Conservation (phyloP, 2,888 invertebrate genomes). For the Oasisia sp. region DNA sequence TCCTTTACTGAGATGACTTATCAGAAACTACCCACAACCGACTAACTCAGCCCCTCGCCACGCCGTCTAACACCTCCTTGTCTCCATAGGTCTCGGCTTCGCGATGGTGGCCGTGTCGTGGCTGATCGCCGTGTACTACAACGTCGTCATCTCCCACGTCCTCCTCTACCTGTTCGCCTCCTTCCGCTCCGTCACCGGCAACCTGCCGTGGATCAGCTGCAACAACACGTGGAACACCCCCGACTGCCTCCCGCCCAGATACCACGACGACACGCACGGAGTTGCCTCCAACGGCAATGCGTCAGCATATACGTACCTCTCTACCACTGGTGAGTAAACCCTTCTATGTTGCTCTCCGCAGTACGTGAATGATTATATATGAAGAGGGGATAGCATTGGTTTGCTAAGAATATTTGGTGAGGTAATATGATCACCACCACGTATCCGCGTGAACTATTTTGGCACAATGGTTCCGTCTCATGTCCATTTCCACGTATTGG, state of each 20-base stretch:
- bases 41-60: neutral
- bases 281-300: conserved; percentile 20
- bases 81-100: conserved; percentile 57
- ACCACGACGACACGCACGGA: conserved; percentile 20
- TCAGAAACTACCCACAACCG: too few species aligned
- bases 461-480: too few species aligned
- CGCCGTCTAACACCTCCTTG: neutral
- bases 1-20: too few species aligned
- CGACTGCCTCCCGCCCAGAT: conserved; percentile 57
- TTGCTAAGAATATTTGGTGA: too few species aligned
- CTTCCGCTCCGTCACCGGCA: conserved; percentile 48
- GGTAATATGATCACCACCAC: too few species aligned
- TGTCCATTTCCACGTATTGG: too few species aligned
- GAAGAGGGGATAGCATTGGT: too few species aligned
- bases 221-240: conserved; percentile 61
- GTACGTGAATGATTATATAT: too few species aligned
- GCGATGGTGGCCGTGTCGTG: conserved; percentile 61
- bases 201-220: conserved; percentile 63
- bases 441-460: too few species aligned
- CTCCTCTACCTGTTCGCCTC: conserved; percentile 63
- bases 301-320: neutral
- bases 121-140: conserved; percentile 65
- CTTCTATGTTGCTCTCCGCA: neutral
- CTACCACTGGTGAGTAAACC: neutral
- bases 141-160: conserved; percentile 64